Conservation (phyloP, 2,888 invertebrate species). For the Acanthosepion lycidas region DNA sequence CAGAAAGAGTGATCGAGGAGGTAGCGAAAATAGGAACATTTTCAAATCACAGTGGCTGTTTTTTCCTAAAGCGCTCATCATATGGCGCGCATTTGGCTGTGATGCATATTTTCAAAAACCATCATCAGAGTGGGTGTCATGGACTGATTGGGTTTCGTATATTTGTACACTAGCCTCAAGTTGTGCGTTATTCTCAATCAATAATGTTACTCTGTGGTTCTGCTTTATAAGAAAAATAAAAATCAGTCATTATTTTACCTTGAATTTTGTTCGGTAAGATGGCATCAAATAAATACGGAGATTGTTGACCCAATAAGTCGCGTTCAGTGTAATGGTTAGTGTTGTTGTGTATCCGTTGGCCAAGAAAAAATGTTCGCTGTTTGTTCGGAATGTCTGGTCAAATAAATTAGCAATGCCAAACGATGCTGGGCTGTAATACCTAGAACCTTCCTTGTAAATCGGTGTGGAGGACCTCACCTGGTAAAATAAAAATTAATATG, state of each 20-base stretch:
- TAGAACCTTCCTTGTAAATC: not conserved
- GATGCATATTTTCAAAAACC: no score
- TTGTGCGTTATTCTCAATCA: no score
- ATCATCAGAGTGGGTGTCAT: no score
- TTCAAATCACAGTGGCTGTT: no score
- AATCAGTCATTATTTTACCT: constrained; percentile 53
- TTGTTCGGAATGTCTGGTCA: constrained; percentile 58
- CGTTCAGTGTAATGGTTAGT: constrained; percentile 56
- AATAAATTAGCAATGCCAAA: constrained; percentile 59
- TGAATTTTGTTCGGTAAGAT: constrained; percentile 56
- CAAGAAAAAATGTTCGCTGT: constrained; percentile 54
- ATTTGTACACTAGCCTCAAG: no score
- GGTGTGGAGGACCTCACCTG: not conserved
- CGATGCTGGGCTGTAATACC: constrained; percentile 48
- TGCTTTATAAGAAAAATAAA: no score
- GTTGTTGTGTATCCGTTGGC: constrained; percentile 52
- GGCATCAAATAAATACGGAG: constrained; percentile 58
- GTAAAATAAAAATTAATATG: constrained; percentile 44
- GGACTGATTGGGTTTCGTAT: no score
- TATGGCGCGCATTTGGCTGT: no score
- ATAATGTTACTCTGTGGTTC: no score
- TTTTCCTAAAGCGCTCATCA: no score
- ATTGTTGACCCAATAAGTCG: constrained; percentile 57
- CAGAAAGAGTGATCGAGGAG: no score
- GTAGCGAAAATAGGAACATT: no score